phyloP scores from a whole-genome alignment of 1,140 invertebrate species.

The Drosophila ananassae region DNA sequence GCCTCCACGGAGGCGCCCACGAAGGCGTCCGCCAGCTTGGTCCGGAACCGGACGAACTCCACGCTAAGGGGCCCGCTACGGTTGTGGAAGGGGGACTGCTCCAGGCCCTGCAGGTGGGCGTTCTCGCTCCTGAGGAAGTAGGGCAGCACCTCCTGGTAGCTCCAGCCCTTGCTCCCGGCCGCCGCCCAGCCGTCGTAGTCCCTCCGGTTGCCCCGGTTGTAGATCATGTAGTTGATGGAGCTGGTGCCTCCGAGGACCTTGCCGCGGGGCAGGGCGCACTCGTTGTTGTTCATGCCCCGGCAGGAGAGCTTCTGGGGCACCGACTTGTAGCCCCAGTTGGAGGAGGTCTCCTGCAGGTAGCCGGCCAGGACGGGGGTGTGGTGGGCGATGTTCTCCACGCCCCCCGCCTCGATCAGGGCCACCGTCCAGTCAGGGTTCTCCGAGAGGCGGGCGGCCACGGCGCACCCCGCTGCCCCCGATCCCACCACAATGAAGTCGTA shows the following conservation, averaged over 20 bases:
- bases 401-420: constrained; percentile 86
- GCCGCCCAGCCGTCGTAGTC: constrained; percentile 91
- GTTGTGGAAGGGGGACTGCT: constrained; percentile 86
- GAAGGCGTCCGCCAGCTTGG: constrained; percentile 87
- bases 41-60: constrained; percentile 85
- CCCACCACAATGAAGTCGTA: constrained; percentile 92
- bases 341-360: constrained; percentile 85
- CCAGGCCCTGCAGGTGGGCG: constrained; percentile 85
- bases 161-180: constrained; percentile 89
- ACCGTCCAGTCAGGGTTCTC: constrained; percentile 87
- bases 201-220: constrained; percentile 90
- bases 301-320: constrained; percentile 87
- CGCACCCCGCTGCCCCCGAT: constrained; percentile 89
- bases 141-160: constrained; percentile 89
- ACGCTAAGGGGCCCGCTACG: constrained; percentile 85
- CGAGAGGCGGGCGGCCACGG: constrained; percentile 87
- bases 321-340: constrained; percentile 90
- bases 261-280: constrained; percentile 87
- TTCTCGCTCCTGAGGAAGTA: constrained; percentile 88
- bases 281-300: constrained; percentile 84
- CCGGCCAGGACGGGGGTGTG: constrained; percentile 87
- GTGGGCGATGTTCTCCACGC: constrained; percentile 88
- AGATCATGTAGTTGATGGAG: constrained; percentile 94
- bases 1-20: constrained; percentile 87
- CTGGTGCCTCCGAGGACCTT: constrained; percentile 90